phyloP scores from a whole-genome alignment of 2,113 vertebrate genomes.

The Toxotes jaculatrix region DNA sequence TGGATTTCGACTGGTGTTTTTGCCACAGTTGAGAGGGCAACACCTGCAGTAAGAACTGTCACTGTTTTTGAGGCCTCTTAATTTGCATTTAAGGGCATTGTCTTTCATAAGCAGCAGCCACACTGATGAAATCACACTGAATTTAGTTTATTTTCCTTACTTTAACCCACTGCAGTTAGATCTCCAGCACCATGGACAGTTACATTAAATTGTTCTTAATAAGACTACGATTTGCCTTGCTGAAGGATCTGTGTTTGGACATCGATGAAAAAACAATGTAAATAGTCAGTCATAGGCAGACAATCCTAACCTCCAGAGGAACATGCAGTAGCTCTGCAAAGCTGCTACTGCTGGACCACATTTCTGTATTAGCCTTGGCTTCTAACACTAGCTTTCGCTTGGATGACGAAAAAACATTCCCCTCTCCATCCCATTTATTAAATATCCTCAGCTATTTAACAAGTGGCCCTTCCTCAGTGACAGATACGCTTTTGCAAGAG shows the following conservation, averaged over 20 bases:
- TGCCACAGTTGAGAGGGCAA: neutral
- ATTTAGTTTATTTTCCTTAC: neutral
- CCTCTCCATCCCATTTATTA: slow-evolving; percentile 50
- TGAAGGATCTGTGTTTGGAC: slow-evolving; percentile 9
- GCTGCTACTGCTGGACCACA: neutral
- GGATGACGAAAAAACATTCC: slow-evolving; percentile 7
- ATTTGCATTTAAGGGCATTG: neutral
- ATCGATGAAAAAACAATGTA: neutral
- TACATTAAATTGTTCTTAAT: slow-evolving; percentile 1
- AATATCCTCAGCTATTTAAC: slow-evolving; percentile 60
- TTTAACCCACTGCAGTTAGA: neutral
- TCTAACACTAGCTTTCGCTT: slow-evolving; percentile 1
- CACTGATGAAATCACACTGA: neutral
- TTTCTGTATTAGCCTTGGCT: slow-evolving; percentile 57
- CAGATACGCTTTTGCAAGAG: slow-evolving; percentile 47
- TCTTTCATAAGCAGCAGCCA: neutral
- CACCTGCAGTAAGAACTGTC: neutral
- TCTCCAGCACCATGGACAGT: slow-evolving; percentile 53
- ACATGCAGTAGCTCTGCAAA: slow-evolving; percentile 3
- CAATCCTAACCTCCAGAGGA: neutral
- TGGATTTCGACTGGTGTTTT: neutral
- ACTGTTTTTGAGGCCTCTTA: neutral
- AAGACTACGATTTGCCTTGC: too few relatives aligned
- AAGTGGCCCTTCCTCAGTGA: slow-evolving; percentile 52
- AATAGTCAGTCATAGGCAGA: neutral